Evolutionary conservation across 1,140 invertebrate genomes (phyloP).

Genomic region (Phymastichus coffea): DNA sequence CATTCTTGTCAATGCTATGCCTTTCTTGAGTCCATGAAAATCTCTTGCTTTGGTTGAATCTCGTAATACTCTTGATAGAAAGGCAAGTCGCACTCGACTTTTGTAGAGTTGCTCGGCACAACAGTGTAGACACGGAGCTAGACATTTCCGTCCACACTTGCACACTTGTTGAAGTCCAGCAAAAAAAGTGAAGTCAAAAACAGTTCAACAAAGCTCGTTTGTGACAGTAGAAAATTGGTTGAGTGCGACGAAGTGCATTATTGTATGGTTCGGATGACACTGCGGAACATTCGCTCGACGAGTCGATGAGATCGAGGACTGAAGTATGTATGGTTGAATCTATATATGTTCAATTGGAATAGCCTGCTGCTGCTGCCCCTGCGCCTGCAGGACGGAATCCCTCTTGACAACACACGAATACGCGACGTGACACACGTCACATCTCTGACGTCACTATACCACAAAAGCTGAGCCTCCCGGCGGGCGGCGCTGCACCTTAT

Average conservation of each 20-base stretch:
- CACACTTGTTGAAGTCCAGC: too few relatives aligned
- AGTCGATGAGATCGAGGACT: conserved; percentile 12
- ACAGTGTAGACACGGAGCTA: neutral
- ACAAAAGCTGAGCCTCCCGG: too few relatives aligned
- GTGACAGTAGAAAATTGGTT: too few relatives aligned
- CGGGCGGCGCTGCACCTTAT: neutral
- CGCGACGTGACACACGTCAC: neutral
- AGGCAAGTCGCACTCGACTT: neutral
- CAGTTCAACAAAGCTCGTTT: too few relatives aligned
- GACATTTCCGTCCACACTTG: too few relatives aligned
- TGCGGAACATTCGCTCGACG: too few relatives aligned
- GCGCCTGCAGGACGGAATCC: too few relatives aligned
- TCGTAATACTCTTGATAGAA: conserved; percentile 7
- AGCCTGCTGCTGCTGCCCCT: too few relatives aligned
- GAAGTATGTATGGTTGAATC: neutral
- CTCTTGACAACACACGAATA: too few relatives aligned
- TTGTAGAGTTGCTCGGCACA: conserved; percentile 11
- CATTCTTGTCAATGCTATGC: neutral
- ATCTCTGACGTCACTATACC: conserved; percentile 18
- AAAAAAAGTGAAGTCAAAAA: too few relatives aligned
- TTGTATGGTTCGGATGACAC: too few relatives aligned
- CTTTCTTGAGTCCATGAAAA: neutral
- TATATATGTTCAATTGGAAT: conserved; percentile 1
- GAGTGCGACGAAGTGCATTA: too few relatives aligned
- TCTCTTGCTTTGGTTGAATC: conserved; percentile 12